These are phyloP conservation scores for Rhopalosiphum maidis DNA, from an alignment of 1,140 invertebrate species.

Conservation along the genomic window DNA sequence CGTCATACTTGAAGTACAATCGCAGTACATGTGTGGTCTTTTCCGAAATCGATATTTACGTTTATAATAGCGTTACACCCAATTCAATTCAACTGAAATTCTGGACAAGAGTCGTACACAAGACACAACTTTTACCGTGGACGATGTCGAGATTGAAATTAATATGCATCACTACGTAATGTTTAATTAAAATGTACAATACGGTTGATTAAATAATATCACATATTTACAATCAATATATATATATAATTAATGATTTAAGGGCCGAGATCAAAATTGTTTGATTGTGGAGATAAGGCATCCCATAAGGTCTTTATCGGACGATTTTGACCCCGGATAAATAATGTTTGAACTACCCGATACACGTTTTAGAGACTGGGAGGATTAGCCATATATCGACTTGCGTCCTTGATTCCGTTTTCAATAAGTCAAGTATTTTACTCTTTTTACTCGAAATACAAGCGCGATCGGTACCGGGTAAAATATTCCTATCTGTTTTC, in stretches of 20 bases:
- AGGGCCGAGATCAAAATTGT: not conserved
- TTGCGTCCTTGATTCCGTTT: not conserved
- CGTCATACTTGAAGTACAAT: not conserved
- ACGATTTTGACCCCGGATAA: not conserved
- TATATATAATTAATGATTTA: not conserved
- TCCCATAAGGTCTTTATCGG: not conserved
- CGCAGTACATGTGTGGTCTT: not conserved
- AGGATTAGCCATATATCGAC: not conserved
- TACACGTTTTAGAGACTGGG: not conserved
- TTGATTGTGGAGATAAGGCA: not conserved
- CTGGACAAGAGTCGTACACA: not conserved
- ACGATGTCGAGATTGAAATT: not conserved
- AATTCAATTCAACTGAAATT: not conserved
- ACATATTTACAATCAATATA: not conserved
- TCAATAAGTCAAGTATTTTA: not conserved
- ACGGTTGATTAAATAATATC: not conserved
- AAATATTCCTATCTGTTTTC: not conserved
- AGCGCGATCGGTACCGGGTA: not conserved
- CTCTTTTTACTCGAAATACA: not conserved
- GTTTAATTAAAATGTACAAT: not conserved
- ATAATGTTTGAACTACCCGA: not conserved
- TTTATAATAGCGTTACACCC: not conserved
- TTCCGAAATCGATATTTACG: conserved; percentile 1
- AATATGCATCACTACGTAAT: not conserved
- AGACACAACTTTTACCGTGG: not conserved